Evolutionary conservation across 1,140 invertebrate species (phyloP).

Genomic region (Drosophila obscura): DNA sequence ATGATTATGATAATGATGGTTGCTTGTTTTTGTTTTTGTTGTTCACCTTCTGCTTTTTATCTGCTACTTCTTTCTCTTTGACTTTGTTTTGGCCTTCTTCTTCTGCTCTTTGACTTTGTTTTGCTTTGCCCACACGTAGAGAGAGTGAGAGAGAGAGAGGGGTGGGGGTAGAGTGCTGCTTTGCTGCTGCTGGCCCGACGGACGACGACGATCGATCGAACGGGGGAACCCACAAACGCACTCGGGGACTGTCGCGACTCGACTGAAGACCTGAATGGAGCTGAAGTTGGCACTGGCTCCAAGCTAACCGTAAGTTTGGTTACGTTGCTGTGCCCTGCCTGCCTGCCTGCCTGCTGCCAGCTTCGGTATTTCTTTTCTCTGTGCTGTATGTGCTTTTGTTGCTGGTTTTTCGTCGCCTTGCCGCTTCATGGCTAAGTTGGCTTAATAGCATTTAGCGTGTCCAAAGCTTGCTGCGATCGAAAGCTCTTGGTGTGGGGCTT

Average conservation of each 20-base stretch:
- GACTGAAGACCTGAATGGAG: conserved; percentile 63
- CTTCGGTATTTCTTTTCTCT: conserved; percentile 55
- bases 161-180: too few species aligned
- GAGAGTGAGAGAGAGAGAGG: too few species aligned
- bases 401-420: conserved; percentile 38
- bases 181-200: conserved; percentile 1
- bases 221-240: conserved; percentile 70
- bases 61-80: conserved; percentile 24
- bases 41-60: conserved; percentile 30
- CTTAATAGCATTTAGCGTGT: conserved; percentile 72
- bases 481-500: conserved; percentile 14
- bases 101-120: conserved; percentile 25
- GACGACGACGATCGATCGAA: conserved; percentile 58
- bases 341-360: conserved; percentile 23
- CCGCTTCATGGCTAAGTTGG: conserved; percentile 70
- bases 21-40: conserved; percentile 29
- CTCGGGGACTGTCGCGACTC: conserved; percentile 83
- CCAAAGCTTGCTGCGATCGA: conserved; percentile 60
- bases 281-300: conserved; percentile 40
- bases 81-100: conserved; percentile 11
- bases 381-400: conserved; percentile 36
- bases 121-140: background rate
- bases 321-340: conserved; percentile 14
- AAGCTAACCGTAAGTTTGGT: conserved; percentile 6
- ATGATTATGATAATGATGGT: conserved; percentile 31